These are phyloP conservation scores for Falco rusticolus DNA, from an alignment of 2,797 vertebrate species.

Conservation along the genomic window DNA sequence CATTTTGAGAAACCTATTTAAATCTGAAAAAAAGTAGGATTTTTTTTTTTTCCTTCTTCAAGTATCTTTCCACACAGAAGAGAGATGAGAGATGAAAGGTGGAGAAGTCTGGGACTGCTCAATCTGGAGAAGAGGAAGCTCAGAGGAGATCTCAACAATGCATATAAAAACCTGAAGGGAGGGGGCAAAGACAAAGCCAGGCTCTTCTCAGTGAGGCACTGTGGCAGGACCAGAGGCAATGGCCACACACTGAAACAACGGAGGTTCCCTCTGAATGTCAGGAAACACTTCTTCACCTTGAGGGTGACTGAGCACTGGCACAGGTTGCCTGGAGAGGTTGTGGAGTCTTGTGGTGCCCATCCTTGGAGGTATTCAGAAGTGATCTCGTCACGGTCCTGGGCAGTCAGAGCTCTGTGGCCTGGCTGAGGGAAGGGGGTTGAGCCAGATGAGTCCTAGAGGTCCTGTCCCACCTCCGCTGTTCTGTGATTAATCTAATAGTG, in stretches of 20 bases:
- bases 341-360: background rate
- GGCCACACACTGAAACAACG: background rate
- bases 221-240: background rate
- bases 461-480: background rate
- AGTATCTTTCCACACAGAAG: background rate
- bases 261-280: background rate
- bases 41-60: background rate
- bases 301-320: background rate
- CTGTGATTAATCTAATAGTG: background rate
- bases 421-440: background rate
- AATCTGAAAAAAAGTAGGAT: background rate
- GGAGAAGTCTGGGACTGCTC: background rate
- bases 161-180: background rate
- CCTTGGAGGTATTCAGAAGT: background rate
- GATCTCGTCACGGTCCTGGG: background rate
- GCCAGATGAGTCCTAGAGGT: background rate
- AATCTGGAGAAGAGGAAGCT: background rate
- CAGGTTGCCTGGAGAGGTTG: background rate
- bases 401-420: background rate
- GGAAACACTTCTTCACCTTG: background rate
- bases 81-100: background rate
- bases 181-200: rapidly evolving
- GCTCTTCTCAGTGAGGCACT: background rate
- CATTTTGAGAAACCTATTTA: background rate
- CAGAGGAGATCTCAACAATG: background rate